Conservation (phyloP, 2,113 vertebrate species). For the Podiceps cristatus region DNA sequence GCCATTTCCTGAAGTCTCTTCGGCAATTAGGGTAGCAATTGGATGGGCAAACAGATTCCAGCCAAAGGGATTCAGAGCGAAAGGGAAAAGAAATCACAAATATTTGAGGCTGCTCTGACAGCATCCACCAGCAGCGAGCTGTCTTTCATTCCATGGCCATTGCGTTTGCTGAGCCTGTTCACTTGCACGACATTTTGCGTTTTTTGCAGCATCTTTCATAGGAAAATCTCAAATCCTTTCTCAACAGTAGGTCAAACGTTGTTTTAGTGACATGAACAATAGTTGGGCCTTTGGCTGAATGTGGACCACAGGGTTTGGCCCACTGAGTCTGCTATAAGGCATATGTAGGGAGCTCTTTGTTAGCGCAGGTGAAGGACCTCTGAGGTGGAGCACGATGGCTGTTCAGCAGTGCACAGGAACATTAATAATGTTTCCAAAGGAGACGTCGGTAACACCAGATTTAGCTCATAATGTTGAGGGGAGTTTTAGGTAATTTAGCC, state of each 20-base stretch:
- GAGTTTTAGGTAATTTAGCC: neutral
- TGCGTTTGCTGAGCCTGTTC: neutral
- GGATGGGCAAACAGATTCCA: neutral
- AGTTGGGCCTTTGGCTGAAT: neutral
- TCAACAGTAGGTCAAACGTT: rapidly evolving
- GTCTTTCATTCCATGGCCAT: neutral
- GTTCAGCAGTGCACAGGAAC: neutral
- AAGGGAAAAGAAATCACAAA: neutral
- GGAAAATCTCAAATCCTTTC: neutral
- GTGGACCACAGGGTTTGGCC: neutral
- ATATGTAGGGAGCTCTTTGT: neutral
- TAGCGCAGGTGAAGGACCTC: neutral
- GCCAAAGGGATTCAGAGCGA: neutral
- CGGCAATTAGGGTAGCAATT: neutral
- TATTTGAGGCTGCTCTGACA: neutral
- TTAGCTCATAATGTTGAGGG: neutral
- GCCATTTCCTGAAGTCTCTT: neutral
- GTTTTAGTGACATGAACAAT: rapidly evolving
- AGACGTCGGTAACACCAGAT: neutral
- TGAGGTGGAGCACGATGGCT: rapidly evolving
- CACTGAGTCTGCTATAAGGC: rapidly evolving
- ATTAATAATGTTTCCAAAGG: neutral
- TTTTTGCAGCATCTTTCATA: neutral
- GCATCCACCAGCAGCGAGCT: rapidly evolving
- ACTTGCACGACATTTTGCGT: neutral